Conservation (phyloP, 2,888 invertebrate genomes). For the Metellina segmentata region DNA sequence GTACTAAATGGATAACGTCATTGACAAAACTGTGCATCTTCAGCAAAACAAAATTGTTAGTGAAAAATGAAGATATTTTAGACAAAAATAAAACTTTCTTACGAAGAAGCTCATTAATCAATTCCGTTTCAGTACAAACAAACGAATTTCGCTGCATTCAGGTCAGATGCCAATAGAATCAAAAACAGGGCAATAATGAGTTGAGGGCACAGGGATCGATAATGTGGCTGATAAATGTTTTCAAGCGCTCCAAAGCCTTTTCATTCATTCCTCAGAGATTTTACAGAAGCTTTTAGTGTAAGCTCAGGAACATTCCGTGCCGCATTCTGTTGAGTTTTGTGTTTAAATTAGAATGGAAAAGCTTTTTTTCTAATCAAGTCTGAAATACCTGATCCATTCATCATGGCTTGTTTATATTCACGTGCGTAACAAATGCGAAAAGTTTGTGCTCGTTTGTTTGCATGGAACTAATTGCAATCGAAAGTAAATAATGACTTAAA, state of each 20-base stretch:
- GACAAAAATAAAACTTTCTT: slow-evolving; percentile 1
- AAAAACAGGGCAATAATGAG: slow-evolving; percentile 42
- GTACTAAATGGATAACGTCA: background rate
- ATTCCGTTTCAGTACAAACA: slow-evolving; percentile 14
- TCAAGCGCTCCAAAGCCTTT: slow-evolving; percentile 17
- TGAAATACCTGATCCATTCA: background rate
- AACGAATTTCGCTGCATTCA: slow-evolving; percentile 22
- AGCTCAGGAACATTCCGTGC: background rate
- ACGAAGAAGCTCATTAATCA: slow-evolving; percentile 13
- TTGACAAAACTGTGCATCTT: background rate
- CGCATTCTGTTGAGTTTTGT: background rate
- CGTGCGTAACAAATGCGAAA: background rate
- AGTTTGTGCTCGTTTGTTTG: background rate
- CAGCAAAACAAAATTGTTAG: background rate
- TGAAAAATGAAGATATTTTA: background rate
- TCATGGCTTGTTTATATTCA: background rate
- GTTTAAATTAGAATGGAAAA: background rate
- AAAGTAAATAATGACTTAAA: background rate
- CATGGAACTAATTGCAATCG: background rate
- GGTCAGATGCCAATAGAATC: slow-evolving; percentile 50
- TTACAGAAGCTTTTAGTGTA: background rate
- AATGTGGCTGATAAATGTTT: slow-evolving; percentile 27
- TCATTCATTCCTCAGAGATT: slow-evolving; percentile 20
- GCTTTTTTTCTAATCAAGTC: background rate
- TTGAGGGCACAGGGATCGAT: slow-evolving; percentile 25